Evolutionary conservation across 35 echinoderm and acorn worm species (phyloP), one percentile per base, ranked within the genome.

Genomic region (Acanthaster planci): DNA sequence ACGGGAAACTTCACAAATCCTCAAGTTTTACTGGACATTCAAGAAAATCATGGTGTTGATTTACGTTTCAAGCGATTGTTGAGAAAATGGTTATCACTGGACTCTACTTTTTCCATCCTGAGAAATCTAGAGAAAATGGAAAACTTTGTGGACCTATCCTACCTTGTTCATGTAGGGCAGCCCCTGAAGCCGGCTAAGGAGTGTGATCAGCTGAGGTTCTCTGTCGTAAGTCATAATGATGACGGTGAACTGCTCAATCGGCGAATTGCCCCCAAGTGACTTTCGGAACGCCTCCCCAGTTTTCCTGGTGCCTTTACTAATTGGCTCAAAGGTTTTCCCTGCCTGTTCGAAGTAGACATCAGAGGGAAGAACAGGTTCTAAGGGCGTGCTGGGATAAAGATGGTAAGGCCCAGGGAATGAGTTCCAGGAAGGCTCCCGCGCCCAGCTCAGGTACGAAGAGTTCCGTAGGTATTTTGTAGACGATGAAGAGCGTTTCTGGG

Each of bases 121-220:
- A n/a, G n/a, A n/a, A n/a, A n/a, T n/a, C n/a, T n/a, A n/a, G n/a
- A n/a, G n/a, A n/a, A n/a, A n/a, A n/a, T n/a, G n/a, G n/a, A n/a
- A n/a, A n/a, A n/a, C n/a, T n/a, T n/a, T n/a, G n/a, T n/a, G n/a
- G n/a, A n/a, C 12, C 54, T 36, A 76, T 14, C 83, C 85, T 90
- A 97, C 94, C 94, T 97, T 97, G 38, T 97, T 97, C 68, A 97
- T 76, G 39, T 89, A 90, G 40, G 94, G 94, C 72, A 97, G 80
- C 40, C 90, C 94, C 91, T 89, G 60, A 38, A 97, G 84, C 47
- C 94, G 82, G 38, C 90, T 68, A n/a, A 97, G 55, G n/a, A n/a
- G n/a, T n/a, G n/a, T n/a, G n/a, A n/a, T n/a, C n/a, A n/a, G n/a
- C n/a, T n/a, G n/a, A n/a, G n/a, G n/a, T n/a, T n/a, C n/a, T n/a